phyloP scores from a whole-genome alignment of 1,140 invertebrate genomes.

The Ceratoteleas bidentatus region DNA sequence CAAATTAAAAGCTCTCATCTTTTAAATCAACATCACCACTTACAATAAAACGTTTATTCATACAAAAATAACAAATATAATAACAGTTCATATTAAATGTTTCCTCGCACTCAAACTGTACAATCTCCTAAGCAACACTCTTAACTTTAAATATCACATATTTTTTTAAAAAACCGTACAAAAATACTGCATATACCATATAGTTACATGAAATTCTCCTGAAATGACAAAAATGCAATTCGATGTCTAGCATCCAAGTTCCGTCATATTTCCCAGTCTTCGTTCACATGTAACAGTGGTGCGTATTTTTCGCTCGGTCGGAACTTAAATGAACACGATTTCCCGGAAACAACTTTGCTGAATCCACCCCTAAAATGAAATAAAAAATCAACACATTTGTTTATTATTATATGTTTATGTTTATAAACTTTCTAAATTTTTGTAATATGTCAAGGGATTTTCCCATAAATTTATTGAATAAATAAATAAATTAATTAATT shows the following conservation, averaged over 20 bases:
- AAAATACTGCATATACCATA: conserved; percentile 29
- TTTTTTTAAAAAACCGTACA: conserved; percentile 13
- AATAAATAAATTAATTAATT: too few species aligned
- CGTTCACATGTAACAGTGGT: conserved; percentile 77
- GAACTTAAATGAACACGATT: conserved; percentile 84
- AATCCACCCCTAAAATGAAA: conserved; percentile 82
- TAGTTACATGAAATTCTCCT: conserved; percentile 18
- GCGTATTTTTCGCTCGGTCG: conserved; percentile 85
- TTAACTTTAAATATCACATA: conserved; percentile 55
- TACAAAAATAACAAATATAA: not conserved
- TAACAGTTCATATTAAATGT: conserved; percentile 28
- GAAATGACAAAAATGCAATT: conserved; percentile 23
- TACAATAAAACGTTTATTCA: too few species aligned
- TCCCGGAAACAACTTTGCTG: conserved; percentile 81
- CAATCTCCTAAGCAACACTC: too few species aligned
- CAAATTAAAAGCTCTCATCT: too few species aligned
- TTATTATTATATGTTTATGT: too few species aligned
- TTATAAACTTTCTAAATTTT: too few species aligned
- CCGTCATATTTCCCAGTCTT: conserved; percentile 66
- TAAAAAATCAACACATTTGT: not conserved
- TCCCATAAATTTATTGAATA: too few species aligned
- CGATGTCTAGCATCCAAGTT: conserved; percentile 4
- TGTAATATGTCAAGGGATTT: too few species aligned
- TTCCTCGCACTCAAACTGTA: conserved; percentile 32
- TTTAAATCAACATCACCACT: too few species aligned